phyloP scores from a whole-genome alignment of 2,113 vertebrate species.

The Pterocles gutturalis region DNA sequence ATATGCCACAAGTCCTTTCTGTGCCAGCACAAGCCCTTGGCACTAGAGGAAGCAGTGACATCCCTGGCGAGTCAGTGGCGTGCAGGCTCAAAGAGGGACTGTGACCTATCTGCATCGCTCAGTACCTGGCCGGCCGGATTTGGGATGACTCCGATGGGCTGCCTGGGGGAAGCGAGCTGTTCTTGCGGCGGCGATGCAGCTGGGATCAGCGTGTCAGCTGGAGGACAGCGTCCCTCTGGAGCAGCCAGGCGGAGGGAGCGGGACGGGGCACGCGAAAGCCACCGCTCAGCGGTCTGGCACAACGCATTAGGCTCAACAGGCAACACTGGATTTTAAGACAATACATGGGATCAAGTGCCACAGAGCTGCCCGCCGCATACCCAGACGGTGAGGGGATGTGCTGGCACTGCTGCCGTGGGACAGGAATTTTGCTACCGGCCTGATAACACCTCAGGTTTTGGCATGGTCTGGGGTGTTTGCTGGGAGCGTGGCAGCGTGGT shows the following conservation, averaged over 20 bases:
- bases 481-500: accelerated
- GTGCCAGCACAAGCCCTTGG: neutral
- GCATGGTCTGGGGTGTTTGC: accelerated
- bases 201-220: too few species aligned
- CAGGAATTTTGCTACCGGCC: neutral
- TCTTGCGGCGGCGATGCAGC: neutral
- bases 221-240: neutral
- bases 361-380: neutral
- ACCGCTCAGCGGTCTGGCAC: slow-evolving; percentile 20
- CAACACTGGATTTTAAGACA: slow-evolving; percentile 13
- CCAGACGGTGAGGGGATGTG: slow-evolving; percentile 1
- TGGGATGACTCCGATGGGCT: neutral
- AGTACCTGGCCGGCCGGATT: neutral
- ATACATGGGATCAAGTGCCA: slow-evolving; percentile 12
- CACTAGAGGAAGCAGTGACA: neutral
- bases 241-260: neutral
- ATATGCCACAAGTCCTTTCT: neutral
- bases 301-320: neutral
- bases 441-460: neutral
- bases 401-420: neutral
- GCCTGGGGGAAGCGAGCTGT: neutral
- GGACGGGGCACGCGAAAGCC: neutral
- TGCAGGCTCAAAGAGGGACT: neutral
- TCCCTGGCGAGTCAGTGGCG: neutral
- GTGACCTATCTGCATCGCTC: neutral